Evolutionary conservation across 2,888 invertebrate genomes (phyloP).

Genomic region (Charanyca ferruginea): DNA sequence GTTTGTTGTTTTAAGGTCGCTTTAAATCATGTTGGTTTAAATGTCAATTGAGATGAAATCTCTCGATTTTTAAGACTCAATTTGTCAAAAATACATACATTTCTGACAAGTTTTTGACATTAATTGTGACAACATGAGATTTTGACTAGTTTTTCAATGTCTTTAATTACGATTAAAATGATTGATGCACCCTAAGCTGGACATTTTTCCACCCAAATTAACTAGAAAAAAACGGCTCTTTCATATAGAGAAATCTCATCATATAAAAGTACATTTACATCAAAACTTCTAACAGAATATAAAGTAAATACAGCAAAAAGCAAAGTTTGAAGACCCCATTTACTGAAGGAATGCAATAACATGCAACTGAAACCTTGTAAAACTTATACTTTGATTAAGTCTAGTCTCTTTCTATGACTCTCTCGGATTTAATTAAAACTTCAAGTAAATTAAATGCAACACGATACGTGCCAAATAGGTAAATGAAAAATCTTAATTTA

Average conservation of each 20-base stretch:
- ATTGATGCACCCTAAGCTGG: too few relatives aligned
- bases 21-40: not conserved
- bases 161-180: too few relatives aligned
- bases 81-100: too few relatives aligned
- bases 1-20: conserved; percentile 6
- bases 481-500: not conserved
- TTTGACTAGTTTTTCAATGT: too few relatives aligned
- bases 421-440: conserved; percentile 45
- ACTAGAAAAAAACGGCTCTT: too few relatives aligned
- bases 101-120: too few relatives aligned
- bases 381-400: conserved; percentile 56
- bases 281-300: not conserved
- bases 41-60: conserved; percentile 1
- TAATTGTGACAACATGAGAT: too few relatives aligned
- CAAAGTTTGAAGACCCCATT: conserved; percentile 32
- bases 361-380: conserved; percentile 42
- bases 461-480: conserved; percentile 11
- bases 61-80: too few relatives aligned
- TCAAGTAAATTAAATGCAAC: conserved; percentile 32
- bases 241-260: not conserved
- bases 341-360: conserved; percentile 27
- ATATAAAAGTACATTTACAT: not conserved
- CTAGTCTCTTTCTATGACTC: conserved; percentile 29
- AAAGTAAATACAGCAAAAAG: conserved; percentile 7
- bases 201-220: not conserved